Evolutionary conservation across 1,140 invertebrate genomes (phyloP), one percentile per base, ranked within the genome.

Genomic region (Lepidurus arcticus): DNA sequence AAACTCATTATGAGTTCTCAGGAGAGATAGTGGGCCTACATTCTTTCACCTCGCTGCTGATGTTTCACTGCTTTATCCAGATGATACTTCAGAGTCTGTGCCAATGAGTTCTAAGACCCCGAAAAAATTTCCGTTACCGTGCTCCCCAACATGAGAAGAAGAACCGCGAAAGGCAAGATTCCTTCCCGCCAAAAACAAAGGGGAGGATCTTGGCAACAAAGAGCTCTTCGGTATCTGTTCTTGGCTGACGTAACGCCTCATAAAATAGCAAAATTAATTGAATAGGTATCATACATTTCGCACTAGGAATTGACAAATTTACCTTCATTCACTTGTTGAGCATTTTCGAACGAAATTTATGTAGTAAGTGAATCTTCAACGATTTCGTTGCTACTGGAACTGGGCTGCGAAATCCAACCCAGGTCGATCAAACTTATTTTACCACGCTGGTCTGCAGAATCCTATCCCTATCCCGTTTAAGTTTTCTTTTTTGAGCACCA

Each of bases 401-500:
- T 47, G 45, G 45, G 45, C 45, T 47, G 45, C 2, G 45, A 47
- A 47, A 47, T 47, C 45, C 45, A 47, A 47, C 45, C 45, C 45
- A 47, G 2, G 45, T 47, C 45, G 2, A 47, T 47, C 45, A 47
- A 47, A 47, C 1, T 47, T 47, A 9, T 47, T 47, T 47, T 47
- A 47, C 45, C 45, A 47, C 45, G 45, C 45, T 47, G 45, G 45
- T 47, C 45, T 47, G 45, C 45, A 47, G 45, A 47, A 47, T 47
- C 45, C 45, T n/a, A n/a, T n/a, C n/a, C n/a, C 45, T 47, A 47
- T 47, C 45, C 45, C 45, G 16, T 47, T 26, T 47, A 47, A 47
- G 45, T 47, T 47, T 47, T 47, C 45, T 47, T 47, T 47, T 47
- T 47, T 47, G 45, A 47, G 45, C 45, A n/a, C n/a, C n/a, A n/a